These are phyloP conservation scores for Esperia sulphurella DNA, from an alignment of 2,888 invertebrate genomes.

Conservation along the genomic window DNA sequence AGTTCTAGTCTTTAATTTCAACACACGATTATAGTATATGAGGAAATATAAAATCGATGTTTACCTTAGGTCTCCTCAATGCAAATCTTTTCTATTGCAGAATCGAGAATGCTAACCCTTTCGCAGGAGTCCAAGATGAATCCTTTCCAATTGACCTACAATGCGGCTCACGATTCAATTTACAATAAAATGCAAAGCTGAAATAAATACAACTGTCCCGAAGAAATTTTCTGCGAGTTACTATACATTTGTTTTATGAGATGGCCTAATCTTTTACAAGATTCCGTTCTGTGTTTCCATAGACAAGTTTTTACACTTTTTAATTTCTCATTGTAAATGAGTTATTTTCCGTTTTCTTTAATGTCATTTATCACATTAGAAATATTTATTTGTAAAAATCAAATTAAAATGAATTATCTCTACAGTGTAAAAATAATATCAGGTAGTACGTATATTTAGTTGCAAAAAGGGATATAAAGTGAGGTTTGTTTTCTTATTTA, in stretches of 20 bases:
- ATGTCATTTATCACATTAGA: conserved; percentile 33
- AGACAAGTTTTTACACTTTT: conserved; percentile 69
- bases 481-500: no score
- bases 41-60: conserved; percentile 78
- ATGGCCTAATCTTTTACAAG: conserved; percentile 81
- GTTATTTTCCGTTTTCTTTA: conserved; percentile 53
- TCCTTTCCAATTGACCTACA: conserved; percentile 69
- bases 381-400: no score
- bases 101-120: conserved; percentile 76
- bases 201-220: conserved; percentile 79
- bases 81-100: conserved; percentile 78
- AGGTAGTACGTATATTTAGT: no score
- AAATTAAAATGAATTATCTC: no score
- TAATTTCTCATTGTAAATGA: conserved; percentile 58
- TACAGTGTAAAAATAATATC: no score
- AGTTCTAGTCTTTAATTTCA: conserved; percentile 42
- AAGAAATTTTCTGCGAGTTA: conserved; percentile 79
- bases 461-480: no score
- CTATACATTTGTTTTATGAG: conserved; percentile 81
- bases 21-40: conserved; percentile 56
- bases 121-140: conserved; percentile 70
- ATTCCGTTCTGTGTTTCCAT: conserved; percentile 79
- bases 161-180: conserved; percentile 75
- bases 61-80: conserved; percentile 79
- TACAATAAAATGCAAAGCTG: conserved; percentile 78